Evolutionary conservation across 2,113 vertebrate genomes (phyloP).

Genomic region (Bungarus multicinctus): DNA sequence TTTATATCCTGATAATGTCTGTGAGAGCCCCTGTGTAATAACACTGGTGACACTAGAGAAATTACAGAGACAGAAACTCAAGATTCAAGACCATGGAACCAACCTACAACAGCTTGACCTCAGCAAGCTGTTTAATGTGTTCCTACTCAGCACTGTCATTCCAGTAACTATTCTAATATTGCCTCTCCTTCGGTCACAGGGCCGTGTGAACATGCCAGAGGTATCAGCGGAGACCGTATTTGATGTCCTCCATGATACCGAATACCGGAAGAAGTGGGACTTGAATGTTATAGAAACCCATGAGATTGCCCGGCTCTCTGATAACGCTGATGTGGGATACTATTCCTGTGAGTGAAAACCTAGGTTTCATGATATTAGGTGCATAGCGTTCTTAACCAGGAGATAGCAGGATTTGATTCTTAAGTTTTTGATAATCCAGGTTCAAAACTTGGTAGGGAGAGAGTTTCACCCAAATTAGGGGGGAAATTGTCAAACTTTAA

Average conservation of each 20-base stretch:
- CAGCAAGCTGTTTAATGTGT: not conserved
- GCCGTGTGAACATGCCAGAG: conserved; percentile 65
- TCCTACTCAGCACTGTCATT: not conserved
- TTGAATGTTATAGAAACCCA: conserved; percentile 63
- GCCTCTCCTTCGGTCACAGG: conserved; percentile 46
- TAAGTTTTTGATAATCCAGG: not conserved
- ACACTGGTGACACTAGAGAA: not conserved
- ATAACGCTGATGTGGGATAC: conserved; percentile 73
- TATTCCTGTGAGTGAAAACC: conserved; percentile 65
- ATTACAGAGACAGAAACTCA: not conserved
- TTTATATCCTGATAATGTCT: not conserved
- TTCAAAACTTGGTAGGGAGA: not conserved
- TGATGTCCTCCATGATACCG: conserved; percentile 70
- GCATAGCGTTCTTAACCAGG: not conserved
- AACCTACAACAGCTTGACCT: not conserved
- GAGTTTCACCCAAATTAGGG: not conserved
- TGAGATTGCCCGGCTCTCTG: conserved; percentile 70
- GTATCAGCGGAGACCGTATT: conserved; percentile 71
- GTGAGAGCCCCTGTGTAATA: not conserved
- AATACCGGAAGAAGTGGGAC: conserved; percentile 71
- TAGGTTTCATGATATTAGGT: not conserved
- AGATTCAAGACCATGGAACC: not conserved
- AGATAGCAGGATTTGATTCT: not conserved
- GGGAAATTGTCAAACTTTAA: not conserved
- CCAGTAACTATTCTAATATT: not conserved